These are phyloP conservation scores for Anguilla megastoma DNA, from an alignment of 2,797 vertebrate genomes.

Conservation along the genomic window DNA sequence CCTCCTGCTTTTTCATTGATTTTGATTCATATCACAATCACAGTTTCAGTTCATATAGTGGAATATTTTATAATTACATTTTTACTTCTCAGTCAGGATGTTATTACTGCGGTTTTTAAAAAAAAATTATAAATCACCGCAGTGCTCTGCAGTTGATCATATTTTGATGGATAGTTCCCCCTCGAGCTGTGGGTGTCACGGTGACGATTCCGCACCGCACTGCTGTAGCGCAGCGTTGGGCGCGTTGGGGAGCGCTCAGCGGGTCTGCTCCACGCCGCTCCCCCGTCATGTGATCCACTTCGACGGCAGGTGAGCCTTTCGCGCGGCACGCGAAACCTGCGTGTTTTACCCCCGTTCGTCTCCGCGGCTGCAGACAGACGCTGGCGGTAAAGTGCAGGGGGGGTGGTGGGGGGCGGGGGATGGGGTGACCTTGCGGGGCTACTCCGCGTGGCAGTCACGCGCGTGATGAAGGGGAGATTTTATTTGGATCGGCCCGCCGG, in stretches of 20 bases:
- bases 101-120: not conserved
- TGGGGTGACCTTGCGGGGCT: not conserved
- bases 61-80: not conserved
- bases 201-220: not conserved
- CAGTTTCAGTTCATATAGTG: not conserved
- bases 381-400: not conserved
- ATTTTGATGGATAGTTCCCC: not conserved
- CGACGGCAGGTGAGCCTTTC: constrained; percentile 21
- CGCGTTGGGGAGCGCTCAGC: not conserved
- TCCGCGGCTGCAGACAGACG: not conserved
- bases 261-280: not conserved
- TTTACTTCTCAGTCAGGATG: not conserved
- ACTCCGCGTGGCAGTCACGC: not conserved
- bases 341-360: not conserved
- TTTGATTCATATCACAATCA: not conserved
- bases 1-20: not conserved
- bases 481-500: not conserved
- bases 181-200: not conserved
- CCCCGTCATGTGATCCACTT: not conserved
- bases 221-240: not conserved
- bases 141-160: not conserved
- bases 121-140: not conserved
- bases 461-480: not conserved
- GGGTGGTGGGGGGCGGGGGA: not conserved
- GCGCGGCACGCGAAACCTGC: not conserved